phyloP scores from a whole-genome alignment of 2,888 invertebrate species.

The Tachina lurida region DNA sequence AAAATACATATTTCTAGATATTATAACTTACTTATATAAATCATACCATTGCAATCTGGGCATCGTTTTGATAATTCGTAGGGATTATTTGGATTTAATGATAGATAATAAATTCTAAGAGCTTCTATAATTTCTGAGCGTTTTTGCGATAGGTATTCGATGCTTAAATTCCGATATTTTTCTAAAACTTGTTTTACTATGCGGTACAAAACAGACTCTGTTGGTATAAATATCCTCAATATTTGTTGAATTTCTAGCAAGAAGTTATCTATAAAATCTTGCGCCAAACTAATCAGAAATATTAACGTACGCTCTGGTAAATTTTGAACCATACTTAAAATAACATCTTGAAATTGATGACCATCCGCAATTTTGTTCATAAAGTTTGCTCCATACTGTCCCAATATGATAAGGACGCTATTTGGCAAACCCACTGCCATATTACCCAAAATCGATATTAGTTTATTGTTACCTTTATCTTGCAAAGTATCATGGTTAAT shows the following conservation, averaged over 20 bases:
- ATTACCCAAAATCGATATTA: not conserved
- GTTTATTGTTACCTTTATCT: not conserved
- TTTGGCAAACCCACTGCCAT: conserved; percentile 62
- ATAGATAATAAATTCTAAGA: conserved; percentile 70
- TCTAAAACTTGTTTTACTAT: conserved; percentile 70
- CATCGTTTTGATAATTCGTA: conserved; percentile 59
- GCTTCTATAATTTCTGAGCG: conserved; percentile 63
- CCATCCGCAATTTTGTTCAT: conserved; percentile 72
- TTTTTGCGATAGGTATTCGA: conserved; percentile 28
- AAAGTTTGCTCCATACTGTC: conserved; percentile 61
- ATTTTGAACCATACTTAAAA: conserved; percentile 70
- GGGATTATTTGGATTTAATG: conserved; percentile 73
- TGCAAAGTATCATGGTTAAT: too few species aligned
- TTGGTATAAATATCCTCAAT: conserved; percentile 72
- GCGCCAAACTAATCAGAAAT: conserved; percentile 72
- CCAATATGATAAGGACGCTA: conserved; percentile 40
- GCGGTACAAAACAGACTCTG: conserved; percentile 75
- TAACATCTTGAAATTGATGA: conserved; percentile 72
- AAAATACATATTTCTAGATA: too few species aligned
- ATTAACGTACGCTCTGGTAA: conserved; percentile 54
- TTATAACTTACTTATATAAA: conserved; percentile 70
- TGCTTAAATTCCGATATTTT: conserved; percentile 23
- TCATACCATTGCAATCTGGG: conserved; percentile 73
- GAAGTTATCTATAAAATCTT: conserved; percentile 70
- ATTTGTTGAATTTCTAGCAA: conserved; percentile 60